Conservation (phyloP, 2,113 vertebrate genomes). For the Entosphenus tridentatus region DNA sequence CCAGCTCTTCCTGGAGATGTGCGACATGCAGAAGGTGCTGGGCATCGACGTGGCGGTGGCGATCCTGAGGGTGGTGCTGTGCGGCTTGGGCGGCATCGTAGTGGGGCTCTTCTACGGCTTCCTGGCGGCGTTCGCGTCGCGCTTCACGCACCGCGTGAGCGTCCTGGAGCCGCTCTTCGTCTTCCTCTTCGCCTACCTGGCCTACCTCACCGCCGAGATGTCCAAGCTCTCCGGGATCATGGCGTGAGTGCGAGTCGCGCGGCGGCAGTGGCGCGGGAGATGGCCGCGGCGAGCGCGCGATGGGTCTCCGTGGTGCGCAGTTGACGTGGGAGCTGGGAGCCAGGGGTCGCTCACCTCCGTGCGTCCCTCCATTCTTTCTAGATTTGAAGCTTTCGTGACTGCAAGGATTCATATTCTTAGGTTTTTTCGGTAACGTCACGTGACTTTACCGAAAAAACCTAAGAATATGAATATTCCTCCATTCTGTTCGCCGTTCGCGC, state of each 20-base stretch:
- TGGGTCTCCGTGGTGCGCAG: too few species aligned
- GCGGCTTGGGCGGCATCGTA: constrained; percentile 57
- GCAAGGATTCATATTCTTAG: too few species aligned
- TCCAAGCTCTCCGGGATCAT: constrained; percentile 84
- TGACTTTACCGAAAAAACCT: too few species aligned
- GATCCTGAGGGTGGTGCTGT: constrained; percentile 59
- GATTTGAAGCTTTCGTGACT: too few species aligned
- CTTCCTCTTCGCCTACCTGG: constrained; percentile 90
- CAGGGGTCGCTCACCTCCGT: too few species aligned
- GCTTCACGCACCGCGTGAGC: constrained; percentile 66
- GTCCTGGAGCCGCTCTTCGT: constrained; percentile 93
- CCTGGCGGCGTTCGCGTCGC: constrained; percentile 74
- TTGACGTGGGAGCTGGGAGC: too few species aligned
- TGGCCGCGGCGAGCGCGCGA: too few species aligned
- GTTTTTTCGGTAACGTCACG: too few species aligned
- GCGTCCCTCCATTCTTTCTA: too few species aligned
- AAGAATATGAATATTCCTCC: too few species aligned
- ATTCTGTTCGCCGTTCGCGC: too few species aligned
- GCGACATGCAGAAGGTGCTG: constrained; percentile 56
- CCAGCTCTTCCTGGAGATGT: constrained; percentile 80
- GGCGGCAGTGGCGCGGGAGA: too few species aligned
- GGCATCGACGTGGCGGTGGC: constrained; percentile 60
- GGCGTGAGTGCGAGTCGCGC: constrained; percentile 48
- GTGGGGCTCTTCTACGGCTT: constrained; percentile 76
- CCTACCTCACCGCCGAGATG: constrained; percentile 80